Conservation (phyloP, 2,888 invertebrate species). For the Ceraclea dissimilis region DNA sequence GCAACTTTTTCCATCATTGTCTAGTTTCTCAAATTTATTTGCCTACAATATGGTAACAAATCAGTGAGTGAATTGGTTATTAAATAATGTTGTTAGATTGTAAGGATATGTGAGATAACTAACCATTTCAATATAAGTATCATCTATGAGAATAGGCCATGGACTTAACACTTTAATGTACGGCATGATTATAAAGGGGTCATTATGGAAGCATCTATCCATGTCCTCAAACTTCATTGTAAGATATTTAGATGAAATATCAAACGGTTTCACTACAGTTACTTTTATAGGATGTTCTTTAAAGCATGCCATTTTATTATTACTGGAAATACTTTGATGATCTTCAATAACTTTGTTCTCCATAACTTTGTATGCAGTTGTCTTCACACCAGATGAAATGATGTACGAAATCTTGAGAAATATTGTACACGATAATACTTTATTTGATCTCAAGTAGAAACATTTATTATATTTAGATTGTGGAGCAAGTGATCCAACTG, state of each 20-base stretch:
- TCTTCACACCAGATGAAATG: conserved; percentile 30
- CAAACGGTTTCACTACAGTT: conserved; percentile 63
- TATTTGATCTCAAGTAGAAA: conserved; percentile 56
- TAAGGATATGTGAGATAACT: too few relatives aligned
- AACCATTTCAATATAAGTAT: conserved; percentile 57
- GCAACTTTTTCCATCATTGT: conserved; percentile 31
- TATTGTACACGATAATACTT: conserved; percentile 53
- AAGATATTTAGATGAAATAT: conserved; percentile 57
- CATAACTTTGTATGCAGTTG: conserved; percentile 17
- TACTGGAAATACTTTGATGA: conserved; percentile 29
- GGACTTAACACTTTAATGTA: conserved; percentile 61
- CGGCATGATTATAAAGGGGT: conserved; percentile 62
- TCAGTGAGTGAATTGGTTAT: too few relatives aligned
- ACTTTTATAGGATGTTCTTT: conserved; percentile 55
- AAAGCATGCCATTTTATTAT: conserved; percentile 42
- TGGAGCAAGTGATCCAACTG: conserved; percentile 36
- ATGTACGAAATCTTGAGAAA: conserved; percentile 52
- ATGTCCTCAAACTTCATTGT: conserved; percentile 58
- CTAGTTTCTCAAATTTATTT: conserved; percentile 29
- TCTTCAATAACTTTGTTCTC: conserved; percentile 20
- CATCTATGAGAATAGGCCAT: conserved; percentile 59
- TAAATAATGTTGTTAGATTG: conserved; percentile 38
- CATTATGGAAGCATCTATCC: conserved; percentile 58
- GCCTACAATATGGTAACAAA: conserved; percentile 27
- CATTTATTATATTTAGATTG: conserved; percentile 35